Base-by-base conservation (phyloP, 2,888 invertebrate species). In the Cataglyphis albicans region DNA sequence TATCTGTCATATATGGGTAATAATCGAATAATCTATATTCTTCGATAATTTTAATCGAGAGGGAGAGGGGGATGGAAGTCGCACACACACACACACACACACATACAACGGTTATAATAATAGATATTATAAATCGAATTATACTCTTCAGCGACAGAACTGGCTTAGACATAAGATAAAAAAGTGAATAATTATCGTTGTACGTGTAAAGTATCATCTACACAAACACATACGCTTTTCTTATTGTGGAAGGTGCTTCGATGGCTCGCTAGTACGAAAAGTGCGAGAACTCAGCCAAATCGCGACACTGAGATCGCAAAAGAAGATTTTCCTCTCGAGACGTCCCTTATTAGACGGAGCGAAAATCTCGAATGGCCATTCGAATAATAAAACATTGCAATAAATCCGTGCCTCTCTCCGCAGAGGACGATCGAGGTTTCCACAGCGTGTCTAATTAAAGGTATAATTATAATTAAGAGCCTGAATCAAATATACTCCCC, bases 221-320 rank as follows among this genome's bases (percentile, higher is more conserved):
- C 82, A 86, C 87, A 89, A 92, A 92, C 90, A 87, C 90, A 92
- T 93, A 93, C 91, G 92, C 93, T 92, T 93, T 86, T 93, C 52
- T 84, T 90, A 87, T 87, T 86, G 90, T 90, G 90, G 89, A 90
- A 91, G 90, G 88, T 91, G 90, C 90, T 92, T 90, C 87, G 57
- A 85, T 82, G 84, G 32, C 32, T 15, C 67, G 32, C 64, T 75
- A 32, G 81, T 82, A 88, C 88, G 86, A 89, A 67, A 81, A 64
- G 70, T 76, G 68, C 75, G 82, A 85, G 64, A 68, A 59, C 15
- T 44, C 32, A 65, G 57, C 32, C 41, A 18, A 29, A 44, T 41
- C 70, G 61, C 76, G 67, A 75, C 41, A 59, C 44, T 55, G 65
- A n/a, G n/a, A 55, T 83, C 81, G 72, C 38, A 61, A 67, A 64